A percentile compares a stretch with the other conserved stretches of the same genome.
Evolutionary conservation across 2,888 invertebrate species (phyloP).

Genomic region (Pinctada fucata): DNA sequence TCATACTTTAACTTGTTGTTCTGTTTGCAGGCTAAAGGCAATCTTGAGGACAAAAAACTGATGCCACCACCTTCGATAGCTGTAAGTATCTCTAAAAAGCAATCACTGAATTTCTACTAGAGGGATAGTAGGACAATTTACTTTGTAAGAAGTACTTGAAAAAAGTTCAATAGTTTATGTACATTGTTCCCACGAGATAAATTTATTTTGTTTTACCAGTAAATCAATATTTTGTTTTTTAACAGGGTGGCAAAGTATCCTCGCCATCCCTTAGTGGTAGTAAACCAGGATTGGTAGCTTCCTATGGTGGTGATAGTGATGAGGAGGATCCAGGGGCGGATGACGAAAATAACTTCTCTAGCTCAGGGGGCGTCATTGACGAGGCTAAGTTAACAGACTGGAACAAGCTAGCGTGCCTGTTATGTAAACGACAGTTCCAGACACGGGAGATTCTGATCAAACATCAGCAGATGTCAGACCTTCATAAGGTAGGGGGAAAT

Average conservation of each 20-base stretch:
- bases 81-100: constrained; percentile 20
- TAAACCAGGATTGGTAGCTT: constrained; percentile 81
- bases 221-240: neutral
- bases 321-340: constrained; percentile 82
- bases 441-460: constrained; percentile 91
- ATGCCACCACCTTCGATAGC: constrained; percentile 72
- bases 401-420: constrained; percentile 90
- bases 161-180: too few species aligned
- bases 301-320: constrained; percentile 87
- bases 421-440: constrained; percentile 96
- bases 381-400: constrained; percentile 84
- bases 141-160: too few species aligned
- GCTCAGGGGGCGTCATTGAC: constrained; percentile 75
- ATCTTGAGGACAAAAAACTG: constrained; percentile 64
- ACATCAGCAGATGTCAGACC: constrained; percentile 93
- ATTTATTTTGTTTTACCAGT: neutral
- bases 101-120: too few species aligned
- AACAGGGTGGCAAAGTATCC: constrained; percentile 24
- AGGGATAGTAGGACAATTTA: too few species aligned
- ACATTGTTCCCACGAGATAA: too few species aligned
- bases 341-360: constrained; percentile 49
- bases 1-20: neutral
- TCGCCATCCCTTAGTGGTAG: constrained; percentile 29
- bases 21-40: constrained; percentile 50
- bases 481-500: constrained; percentile 86